Evolutionary conservation across 1,140 invertebrate genomes (phyloP).

Genomic region (Plectrocnemia conspersa): DNA sequence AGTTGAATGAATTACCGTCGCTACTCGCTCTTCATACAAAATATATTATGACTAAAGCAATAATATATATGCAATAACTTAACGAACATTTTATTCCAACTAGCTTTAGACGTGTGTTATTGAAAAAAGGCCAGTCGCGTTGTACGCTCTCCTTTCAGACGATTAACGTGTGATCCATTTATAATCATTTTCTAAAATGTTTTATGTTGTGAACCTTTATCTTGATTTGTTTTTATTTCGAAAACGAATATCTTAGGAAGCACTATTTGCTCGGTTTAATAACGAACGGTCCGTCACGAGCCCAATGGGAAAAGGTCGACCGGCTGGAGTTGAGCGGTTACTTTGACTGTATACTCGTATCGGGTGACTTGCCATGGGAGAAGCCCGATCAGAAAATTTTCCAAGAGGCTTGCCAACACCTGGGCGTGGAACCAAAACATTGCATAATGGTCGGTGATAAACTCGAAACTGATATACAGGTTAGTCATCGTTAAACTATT

Average conservation of each 20-base stretch:
- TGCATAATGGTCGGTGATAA: slow-evolving; percentile 86
- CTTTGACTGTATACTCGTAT: slow-evolving; percentile 76
- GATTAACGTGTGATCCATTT: too few species aligned
- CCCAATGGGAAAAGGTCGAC: slow-evolving; percentile 82
- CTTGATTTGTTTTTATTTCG: background rate
- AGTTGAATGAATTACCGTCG: too few species aligned
- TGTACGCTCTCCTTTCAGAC: too few species aligned
- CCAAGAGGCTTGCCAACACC: slow-evolving; percentile 66
- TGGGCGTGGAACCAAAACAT: slow-evolving; percentile 63
- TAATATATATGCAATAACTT: too few species aligned
- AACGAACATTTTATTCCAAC: too few species aligned
- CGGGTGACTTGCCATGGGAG: slow-evolving; percentile 77
- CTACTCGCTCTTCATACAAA: too few species aligned
- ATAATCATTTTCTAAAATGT: too few species aligned
- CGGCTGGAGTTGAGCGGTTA: slow-evolving; percentile 61
- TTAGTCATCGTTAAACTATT: too few species aligned
- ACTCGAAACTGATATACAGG: slow-evolving; percentile 76
- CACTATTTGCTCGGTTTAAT: slow-evolving; percentile 72
- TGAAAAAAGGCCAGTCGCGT: too few species aligned
- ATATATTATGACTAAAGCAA: too few species aligned
- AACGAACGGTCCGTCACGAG: slow-evolving; percentile 76
- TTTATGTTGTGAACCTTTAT: slow-evolving; percentile 34
- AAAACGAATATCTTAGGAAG: slow-evolving; percentile 42
- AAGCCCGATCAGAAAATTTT: slow-evolving; percentile 78
- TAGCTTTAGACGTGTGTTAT: too few species aligned